Evolutionary conservation across 1,140 invertebrate genomes (phyloP).

Genomic region (Drosophila nebulosa): DNA sequence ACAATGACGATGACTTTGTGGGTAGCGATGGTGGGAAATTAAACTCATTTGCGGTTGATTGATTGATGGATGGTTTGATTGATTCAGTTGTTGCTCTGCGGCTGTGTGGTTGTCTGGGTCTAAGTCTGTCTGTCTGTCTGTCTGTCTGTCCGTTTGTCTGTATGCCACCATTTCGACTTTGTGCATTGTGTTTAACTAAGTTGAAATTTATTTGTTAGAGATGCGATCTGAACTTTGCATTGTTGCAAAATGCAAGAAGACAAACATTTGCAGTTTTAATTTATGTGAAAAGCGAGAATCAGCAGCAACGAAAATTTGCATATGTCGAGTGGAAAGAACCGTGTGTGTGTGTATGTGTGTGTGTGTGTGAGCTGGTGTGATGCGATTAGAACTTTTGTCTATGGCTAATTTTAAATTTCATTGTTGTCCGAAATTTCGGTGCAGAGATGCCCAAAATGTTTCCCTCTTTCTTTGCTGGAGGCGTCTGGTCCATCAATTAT

Average conservation of each 20-base stretch:
- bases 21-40: conserved; percentile 39
- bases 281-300: conserved; percentile 58
- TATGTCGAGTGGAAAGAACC: conserved; percentile 24
- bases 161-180: conserved; percentile 29
- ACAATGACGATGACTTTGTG: background rate
- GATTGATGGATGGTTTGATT: conserved; percentile 77
- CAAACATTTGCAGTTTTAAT: conserved; percentile 62
- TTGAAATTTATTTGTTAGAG: conserved; percentile 65
- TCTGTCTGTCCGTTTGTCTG: conserved; percentile 19
- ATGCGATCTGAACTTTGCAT: conserved; percentile 66
- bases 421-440: background rate
- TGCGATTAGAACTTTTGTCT: conserved; percentile 8
- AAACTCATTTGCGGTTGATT: conserved; percentile 73
- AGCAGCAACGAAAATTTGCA: conserved; percentile 25
- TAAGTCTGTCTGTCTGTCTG: conserved; percentile 15
- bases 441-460: conserved; percentile 16
- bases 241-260: conserved; percentile 47
- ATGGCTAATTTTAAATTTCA: background rate
- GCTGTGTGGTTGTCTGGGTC: background rate
- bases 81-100: conserved; percentile 46
- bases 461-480: conserved; percentile 31
- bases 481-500: conserved; percentile 33
- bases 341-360: too few species aligned
- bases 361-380: too few species aligned
- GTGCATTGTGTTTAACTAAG: conserved; percentile 66